Evolutionary conservation across 2,888 invertebrate genomes (phyloP), one percentile per base, ranked within the genome.

Genomic region (Mechanitis messenoides): DNA sequence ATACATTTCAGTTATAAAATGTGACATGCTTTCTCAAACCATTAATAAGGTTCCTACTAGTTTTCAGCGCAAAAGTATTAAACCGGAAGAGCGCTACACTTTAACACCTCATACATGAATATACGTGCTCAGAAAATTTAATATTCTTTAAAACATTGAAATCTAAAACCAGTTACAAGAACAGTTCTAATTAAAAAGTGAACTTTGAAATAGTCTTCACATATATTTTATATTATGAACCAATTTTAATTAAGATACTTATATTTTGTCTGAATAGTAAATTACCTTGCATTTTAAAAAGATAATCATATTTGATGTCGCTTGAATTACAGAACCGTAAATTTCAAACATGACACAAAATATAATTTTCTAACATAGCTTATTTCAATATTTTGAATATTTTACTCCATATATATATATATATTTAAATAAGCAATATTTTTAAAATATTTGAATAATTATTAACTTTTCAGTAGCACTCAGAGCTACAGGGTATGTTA

Each of bases 401-500:
- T 35, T 1, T 35, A 35, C 4, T 35, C 9, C 1, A 9, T 31
- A 31, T 50, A 6, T 50, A 31, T 4, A 20, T 20, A 20, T 31
- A 50, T 28, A 1, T 9, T 2, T 31, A 31, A 2, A n/a, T 50
- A 31, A 50, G 5, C 9, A 50, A 50, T 50, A 31, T 31, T 50
- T 50, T 6, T 3, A 28, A 11, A 50, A 11, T 50, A 50, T 11
- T 50, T 50, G 28, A 31, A 50, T 50, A 31, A 28, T 6, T 50
- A 50, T 50, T 31, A 31, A 50, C 50, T 50, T 28, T 50, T 50
- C 7, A 50, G 31, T 31, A 50, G 7, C 28, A 42, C 42, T 42
- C 50, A 50, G 28, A 31, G 50, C 50, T 31, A 28, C 50, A n/a
- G 50, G 50, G 50, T 50, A 31, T 58, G 47, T 62, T 46, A 45